Conservation (phyloP, 2,888 invertebrate genomes). For the Arrhopalites spinosus region DNA sequence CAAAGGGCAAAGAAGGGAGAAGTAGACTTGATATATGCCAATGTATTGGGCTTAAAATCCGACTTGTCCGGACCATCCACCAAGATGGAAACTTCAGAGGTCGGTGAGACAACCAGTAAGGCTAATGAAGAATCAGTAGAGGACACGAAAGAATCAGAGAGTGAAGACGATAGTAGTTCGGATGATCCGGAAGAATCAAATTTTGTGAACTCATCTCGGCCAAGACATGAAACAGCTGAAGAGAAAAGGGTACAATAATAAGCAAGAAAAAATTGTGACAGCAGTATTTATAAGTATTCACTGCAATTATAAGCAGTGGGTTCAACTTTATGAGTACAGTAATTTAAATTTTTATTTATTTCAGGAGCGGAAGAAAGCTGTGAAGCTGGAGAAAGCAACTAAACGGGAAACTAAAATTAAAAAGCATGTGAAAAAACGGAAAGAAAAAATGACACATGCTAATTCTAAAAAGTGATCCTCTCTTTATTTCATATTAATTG, state of each 20-base stretch:
- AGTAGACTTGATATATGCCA: conserved; percentile 76
- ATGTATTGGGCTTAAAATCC: conserved; percentile 80
- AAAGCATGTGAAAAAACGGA: conserved; percentile 90
- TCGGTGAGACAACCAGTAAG: conserved; percentile 18
- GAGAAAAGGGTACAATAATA: conserved; percentile 60
- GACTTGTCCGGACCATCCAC: conserved; percentile 75
- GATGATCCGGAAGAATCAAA: conserved; percentile 42
- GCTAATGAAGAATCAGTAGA: not conserved
- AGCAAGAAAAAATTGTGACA: not conserved
- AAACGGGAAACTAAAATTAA: conserved; percentile 86
- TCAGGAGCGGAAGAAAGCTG: conserved; percentile 78
- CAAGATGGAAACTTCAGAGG: conserved; percentile 31
- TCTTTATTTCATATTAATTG: too few relatives aligned
- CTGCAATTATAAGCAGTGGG: too few relatives aligned
- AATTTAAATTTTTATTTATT: not conserved
- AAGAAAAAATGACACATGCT: conserved; percentile 68
- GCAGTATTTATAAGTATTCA: not conserved
- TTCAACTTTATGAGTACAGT: too few relatives aligned
- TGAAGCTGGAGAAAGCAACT: conserved; percentile 87
- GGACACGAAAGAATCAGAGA: conserved; percentile 51
- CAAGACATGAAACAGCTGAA: conserved; percentile 62
- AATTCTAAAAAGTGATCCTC: conserved; percentile 54
- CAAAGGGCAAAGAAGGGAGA: conserved; percentile 76
- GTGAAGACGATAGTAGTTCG: conserved; percentile 36
- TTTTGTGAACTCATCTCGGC: conserved; percentile 57